Conservation (phyloP, 35 echinoderm and acorn worm genomes). For the Lytechinus variegatus region DNA sequence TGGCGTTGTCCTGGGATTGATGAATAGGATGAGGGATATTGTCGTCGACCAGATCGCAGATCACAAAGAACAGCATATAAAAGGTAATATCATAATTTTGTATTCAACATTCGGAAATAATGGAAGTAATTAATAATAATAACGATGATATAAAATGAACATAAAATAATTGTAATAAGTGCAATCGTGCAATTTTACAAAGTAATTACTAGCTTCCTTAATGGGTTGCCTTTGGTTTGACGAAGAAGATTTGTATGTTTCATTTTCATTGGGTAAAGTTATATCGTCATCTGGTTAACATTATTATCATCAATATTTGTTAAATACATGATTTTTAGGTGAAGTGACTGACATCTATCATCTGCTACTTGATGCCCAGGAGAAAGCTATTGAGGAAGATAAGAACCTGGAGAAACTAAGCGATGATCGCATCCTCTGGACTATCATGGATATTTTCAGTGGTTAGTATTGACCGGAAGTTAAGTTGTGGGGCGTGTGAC, state of each 20-base stretch:
- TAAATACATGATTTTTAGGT: neutral
- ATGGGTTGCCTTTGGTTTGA: too few relatives aligned
- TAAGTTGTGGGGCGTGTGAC: too few relatives aligned
- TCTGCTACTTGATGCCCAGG: neutral
- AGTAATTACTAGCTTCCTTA: too few relatives aligned
- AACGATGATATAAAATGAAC: too few relatives aligned
- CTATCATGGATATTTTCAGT: conserved; percentile 36
- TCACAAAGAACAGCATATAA: neutral
- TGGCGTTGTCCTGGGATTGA: neutral
- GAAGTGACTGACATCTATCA: neutral
- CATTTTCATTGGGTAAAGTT: too few relatives aligned
- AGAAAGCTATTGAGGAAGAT: neutral
- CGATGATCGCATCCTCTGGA: conserved; percentile 42
- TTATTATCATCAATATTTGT: too few relatives aligned
- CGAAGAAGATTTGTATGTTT: too few relatives aligned
- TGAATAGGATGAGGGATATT: neutral
- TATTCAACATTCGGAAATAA: too few relatives aligned
- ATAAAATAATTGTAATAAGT: too few relatives aligned
- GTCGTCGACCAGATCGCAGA: neutral
- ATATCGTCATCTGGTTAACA: too few relatives aligned
- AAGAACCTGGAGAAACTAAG: conserved; percentile 20
- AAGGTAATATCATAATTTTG: neutral
- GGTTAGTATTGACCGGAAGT: neutral
- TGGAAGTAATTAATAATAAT: too few relatives aligned
- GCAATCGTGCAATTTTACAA: too few relatives aligned